Conservation (phyloP, 2,888 invertebrate species). For the Tetheella fluctuosa region DNA sequence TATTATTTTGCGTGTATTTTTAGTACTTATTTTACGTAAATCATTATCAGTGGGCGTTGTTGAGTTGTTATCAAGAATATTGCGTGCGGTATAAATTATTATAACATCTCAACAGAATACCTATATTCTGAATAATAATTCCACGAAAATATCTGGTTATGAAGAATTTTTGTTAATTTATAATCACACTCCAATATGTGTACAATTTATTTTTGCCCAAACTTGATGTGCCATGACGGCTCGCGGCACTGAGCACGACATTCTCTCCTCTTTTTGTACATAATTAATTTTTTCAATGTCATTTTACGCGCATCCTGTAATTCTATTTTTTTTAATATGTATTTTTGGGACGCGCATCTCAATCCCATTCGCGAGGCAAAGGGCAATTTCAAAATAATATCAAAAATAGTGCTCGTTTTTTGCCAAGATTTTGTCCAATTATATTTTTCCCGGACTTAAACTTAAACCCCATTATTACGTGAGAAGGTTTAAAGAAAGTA, state of each 20-base stretch:
- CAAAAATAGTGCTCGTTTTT: not conserved
- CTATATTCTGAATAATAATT: not conserved
- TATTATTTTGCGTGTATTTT: not conserved
- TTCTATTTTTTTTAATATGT: too few species aligned
- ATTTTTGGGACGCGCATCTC: too few species aligned
- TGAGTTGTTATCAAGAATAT: not conserved
- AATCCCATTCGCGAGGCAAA: too few species aligned
- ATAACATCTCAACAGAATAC: not conserved
- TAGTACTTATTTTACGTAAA: too few species aligned
- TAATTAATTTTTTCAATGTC: conserved; percentile 60
- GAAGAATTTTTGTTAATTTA: not conserved
- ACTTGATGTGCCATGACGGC: conserved; percentile 56
- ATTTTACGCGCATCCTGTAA: too few species aligned
- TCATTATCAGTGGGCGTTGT: not conserved
- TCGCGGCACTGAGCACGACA: conserved; percentile 39
- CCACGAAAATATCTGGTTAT: not conserved
- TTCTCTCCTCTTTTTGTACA: conserved; percentile 41
- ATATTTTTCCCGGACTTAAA: too few species aligned
- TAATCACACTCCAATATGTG: conserved; percentile 29
- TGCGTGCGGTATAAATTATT: not conserved
- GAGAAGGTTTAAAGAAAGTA: too few species aligned
- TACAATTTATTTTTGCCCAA: conserved; percentile 53
- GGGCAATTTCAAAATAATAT: conserved; percentile 27
- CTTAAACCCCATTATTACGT: too few species aligned
- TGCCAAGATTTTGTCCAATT: not conserved